These are phyloP conservation scores for Spizella passerina DNA, from an alignment of 2,797 vertebrate species.

Conservation along the genomic window DNA sequence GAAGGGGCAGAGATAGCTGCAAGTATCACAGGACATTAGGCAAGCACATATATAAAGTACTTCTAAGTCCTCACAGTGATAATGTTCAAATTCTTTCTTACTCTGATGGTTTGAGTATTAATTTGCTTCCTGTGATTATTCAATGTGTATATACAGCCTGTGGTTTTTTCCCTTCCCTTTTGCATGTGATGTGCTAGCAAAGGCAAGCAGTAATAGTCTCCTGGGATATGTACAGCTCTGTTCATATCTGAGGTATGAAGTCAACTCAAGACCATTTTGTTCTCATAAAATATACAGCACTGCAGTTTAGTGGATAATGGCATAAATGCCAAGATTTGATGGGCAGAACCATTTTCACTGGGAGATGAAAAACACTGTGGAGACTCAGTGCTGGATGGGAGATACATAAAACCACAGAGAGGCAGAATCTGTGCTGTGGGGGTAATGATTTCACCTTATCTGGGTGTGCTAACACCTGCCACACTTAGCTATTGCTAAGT, in stretches of 20 bases:
- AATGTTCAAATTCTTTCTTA: not conserved
- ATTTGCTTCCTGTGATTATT: conserved; percentile 42
- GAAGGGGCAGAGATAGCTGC: not conserved
- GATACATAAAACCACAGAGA: not conserved
- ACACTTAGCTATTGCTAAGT: not conserved
- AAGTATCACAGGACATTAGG: not conserved
- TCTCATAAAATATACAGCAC: conserved; percentile 61
- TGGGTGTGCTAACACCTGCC: not conserved
- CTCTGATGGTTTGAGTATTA: conserved; percentile 12
- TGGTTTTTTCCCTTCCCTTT: not conserved
- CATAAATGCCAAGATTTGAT: conserved; percentile 54
- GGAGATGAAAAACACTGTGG: not conserved
- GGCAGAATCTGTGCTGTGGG: not conserved
- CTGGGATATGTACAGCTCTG: conserved; percentile 20
- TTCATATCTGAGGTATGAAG: conserved; percentile 43
- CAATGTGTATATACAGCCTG: not conserved
- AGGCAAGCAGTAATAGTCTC: conserved; percentile 42
- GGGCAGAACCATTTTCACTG: conserved; percentile 42
- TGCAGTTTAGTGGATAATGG: conserved; percentile 49
- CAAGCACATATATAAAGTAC: not conserved
- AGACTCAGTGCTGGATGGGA: not conserved
- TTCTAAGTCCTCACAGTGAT: not conserved
- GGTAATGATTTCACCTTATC: not conserved
- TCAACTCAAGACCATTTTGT: conserved; percentile 61
- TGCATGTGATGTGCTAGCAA: conserved; percentile 19